These are phyloP conservation scores for Toxotes lorentzi DNA, from an alignment of 2,797 vertebrate genomes.

Conservation along the genomic window DNA sequence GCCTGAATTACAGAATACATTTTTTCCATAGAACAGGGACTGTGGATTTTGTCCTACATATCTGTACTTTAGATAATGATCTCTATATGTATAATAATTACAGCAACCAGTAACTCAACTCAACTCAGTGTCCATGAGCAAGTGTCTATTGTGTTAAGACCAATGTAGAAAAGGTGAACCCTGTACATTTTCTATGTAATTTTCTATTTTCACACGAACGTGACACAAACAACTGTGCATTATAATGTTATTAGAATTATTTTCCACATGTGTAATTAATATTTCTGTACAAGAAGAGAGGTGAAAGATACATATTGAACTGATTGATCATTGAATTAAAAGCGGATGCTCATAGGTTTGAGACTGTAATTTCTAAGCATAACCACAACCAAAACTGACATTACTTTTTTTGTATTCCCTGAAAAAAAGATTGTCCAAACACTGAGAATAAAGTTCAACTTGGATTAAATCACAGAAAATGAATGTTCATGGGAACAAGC, in stretches of 20 bases:
- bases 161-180: neutral
- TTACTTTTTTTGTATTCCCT: neutral
- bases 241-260: neutral
- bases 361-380: neutral
- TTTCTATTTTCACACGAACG: constrained; percentile 7
- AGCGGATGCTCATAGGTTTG: neutral
- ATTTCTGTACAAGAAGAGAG: neutral
- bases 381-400: neutral
- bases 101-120: neutral
- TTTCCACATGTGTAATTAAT: neutral
- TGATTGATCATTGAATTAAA: constrained; percentile 7
- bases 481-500: neutral
- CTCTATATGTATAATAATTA: neutral
- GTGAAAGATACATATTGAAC: neutral
- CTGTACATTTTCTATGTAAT: neutral
- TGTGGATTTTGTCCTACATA: neutral
- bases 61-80: neutral
- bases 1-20: neutral
- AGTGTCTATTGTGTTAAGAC: neutral
- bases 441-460: constrained; percentile 25
- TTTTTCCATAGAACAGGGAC: neutral
- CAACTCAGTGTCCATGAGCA: too few relatives aligned
- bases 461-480: constrained; percentile 2
- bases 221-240: too few relatives aligned
- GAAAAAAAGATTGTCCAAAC: neutral